These are phyloP conservation scores for Botrylloides violaceus DNA, from an alignment of 23 tunicate species.

Conservation along the genomic window DNA sequence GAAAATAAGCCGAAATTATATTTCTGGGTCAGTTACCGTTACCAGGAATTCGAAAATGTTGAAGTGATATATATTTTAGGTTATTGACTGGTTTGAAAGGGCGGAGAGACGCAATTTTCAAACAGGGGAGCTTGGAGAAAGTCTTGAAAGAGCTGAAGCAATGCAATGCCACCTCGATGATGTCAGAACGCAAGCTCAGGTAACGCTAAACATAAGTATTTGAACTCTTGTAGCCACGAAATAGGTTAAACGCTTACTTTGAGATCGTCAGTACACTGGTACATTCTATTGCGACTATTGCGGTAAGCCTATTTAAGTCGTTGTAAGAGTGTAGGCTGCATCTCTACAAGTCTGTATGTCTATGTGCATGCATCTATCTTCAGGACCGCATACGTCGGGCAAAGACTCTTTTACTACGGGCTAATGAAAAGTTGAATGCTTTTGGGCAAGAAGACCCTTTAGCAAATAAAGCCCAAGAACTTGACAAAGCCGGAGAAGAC, in stretches of 20 bases:
- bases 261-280: too few species aligned
- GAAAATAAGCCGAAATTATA: too few species aligned
- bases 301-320: too few species aligned
- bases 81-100: slow-evolving; percentile 51
- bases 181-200: slow-evolving; percentile 57
- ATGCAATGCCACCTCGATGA: slow-evolving; percentile 54
- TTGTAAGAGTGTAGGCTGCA: too few species aligned
- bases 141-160: slow-evolving; percentile 36
- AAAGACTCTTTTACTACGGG: slow-evolving; percentile 38
- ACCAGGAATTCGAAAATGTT: too few species aligned
- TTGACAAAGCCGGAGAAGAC: slow-evolving; percentile 56
- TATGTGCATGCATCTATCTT: neutral
- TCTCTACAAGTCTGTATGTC: too few species aligned
- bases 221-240: too few species aligned
- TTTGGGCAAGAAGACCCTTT: slow-evolving; percentile 38
- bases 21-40: too few species aligned
- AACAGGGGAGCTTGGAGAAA: slow-evolving; percentile 30
- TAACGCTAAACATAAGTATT: too few species aligned
- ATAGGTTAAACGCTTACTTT: too few species aligned
- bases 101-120: slow-evolving; percentile 17
- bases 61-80: too few species aligned
- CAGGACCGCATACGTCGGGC: slow-evolving; percentile 53
- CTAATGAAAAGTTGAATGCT: slow-evolving; percentile 45
- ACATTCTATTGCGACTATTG: too few species aligned
- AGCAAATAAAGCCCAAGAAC: slow-evolving; percentile 35